These are phyloP conservation scores for Monodelphis domestica DNA, from an alignment of 2,797 vertebrate species.

Conservation along the genomic window DNA sequence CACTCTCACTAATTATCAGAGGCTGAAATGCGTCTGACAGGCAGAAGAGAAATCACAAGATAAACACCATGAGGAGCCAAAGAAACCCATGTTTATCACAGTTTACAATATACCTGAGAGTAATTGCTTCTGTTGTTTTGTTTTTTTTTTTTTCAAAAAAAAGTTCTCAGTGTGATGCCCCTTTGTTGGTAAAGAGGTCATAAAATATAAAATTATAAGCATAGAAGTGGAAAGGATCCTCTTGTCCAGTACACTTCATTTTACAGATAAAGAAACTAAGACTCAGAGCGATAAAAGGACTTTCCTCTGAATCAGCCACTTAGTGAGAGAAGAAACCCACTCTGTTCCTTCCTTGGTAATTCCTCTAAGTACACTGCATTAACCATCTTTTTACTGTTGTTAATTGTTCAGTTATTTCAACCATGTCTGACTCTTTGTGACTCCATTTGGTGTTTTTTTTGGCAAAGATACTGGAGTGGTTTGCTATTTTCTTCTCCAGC, in stretches of 20 bases:
- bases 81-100: conserved; percentile 67
- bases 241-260: neutral
- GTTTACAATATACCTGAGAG: conserved; percentile 61
- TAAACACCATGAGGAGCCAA: conserved; percentile 59
- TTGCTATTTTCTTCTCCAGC: too few species aligned
- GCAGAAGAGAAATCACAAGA: conserved; percentile 43
- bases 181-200: conserved; percentile 41
- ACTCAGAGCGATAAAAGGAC: neutral
- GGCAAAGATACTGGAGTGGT: too few species aligned
- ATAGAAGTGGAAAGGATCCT: neutral
- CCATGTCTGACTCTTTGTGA: too few species aligned
- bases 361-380: neutral
- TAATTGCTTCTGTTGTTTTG: conserved; percentile 70
- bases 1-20: conserved; percentile 59
- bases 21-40: conserved; percentile 59
- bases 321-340: neutral
- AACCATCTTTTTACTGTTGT: too few species aligned
- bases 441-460: too few species aligned
- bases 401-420: too few species aligned
- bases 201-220: neutral
- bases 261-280: neutral
- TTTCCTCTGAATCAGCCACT: neutral
- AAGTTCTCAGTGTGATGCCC: conserved; percentile 56
- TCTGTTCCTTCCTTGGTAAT: neutral
- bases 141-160: conserved; percentile 47